A percentile compares a stretch with the other conserved stretches of the same genome.
phyloP scores from a whole-genome alignment of 2,113 vertebrate species.

The Corvus moneduloides region DNA sequence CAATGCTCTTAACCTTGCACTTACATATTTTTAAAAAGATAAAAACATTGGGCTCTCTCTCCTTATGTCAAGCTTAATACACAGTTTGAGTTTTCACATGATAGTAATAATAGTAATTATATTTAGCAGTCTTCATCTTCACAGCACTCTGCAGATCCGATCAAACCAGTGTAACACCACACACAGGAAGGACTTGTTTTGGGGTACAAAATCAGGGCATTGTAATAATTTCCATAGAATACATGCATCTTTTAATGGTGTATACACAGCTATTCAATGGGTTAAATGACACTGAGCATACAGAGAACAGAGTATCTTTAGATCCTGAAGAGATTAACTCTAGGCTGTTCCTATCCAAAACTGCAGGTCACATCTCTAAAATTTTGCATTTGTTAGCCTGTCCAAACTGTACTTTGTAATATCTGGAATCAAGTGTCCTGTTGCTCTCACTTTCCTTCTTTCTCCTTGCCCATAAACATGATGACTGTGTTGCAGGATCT shows the following conservation, averaged over 20 bases:
- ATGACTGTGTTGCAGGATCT: not conserved
- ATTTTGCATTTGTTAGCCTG: not conserved
- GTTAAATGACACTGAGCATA: not conserved
- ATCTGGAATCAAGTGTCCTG: not conserved
- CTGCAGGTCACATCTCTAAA: not conserved
- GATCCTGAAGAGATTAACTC: not conserved
- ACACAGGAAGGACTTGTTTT: not conserved
- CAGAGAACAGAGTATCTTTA: not conserved
- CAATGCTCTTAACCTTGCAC: not conserved
- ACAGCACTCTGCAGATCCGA: not conserved
- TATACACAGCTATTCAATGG: not conserved
- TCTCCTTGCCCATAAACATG: not conserved
- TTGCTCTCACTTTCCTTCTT: not conserved
- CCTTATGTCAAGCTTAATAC: not conserved
- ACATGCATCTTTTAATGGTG: not conserved
- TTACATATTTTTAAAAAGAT: not conserved
- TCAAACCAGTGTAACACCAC: not conserved
- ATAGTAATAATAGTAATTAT: not conserved
- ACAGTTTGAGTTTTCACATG: not conserved
- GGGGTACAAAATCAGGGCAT: not conserved
- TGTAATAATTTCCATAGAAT: not conserved
- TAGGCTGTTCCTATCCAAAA: not conserved
- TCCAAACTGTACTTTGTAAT: not conserved
- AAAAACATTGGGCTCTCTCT: not conserved
- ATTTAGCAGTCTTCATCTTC: not conserved